These are phyloP conservation scores for Pteronura brasiliensis DNA, from an alignment of 2,113 vertebrate species.

Conservation along the genomic window DNA sequence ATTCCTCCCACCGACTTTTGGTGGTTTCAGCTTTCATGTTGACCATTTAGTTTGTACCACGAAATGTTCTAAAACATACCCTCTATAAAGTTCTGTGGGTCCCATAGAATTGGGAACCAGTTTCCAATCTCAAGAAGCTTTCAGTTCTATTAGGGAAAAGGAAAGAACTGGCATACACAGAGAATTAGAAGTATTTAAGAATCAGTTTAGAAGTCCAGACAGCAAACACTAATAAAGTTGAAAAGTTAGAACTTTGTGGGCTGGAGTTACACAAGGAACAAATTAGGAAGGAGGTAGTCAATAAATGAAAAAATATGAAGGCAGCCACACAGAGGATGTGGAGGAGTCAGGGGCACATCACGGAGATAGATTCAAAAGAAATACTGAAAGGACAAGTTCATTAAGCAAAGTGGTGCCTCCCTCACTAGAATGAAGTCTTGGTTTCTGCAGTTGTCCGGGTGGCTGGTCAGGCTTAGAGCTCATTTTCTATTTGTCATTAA, in stretches of 20 bases:
- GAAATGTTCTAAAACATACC: background rate
- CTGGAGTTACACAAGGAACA: background rate
- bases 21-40: conserved; percentile 16
- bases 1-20: background rate
- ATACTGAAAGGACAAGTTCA: conserved; percentile 33
- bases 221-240: conserved; percentile 18
- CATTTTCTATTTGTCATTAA: conserved; percentile 55
- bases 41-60: conserved; percentile 7
- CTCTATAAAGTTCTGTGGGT: background rate
- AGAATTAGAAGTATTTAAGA: background rate
- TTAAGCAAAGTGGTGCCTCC: conserved; percentile 38
- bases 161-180: background rate
- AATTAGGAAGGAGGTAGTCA: background rate
- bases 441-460: background rate
- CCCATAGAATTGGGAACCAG: background rate
- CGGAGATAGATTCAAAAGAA: conserved; percentile 37
- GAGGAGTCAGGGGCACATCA: background rate
- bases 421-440: conserved; percentile 10
- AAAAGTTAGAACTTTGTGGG: conserved; percentile 18
- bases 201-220: background rate
- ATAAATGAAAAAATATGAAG: background rate
- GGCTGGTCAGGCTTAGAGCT: conserved; percentile 24
- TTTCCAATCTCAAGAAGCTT: background rate
- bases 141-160: background rate
- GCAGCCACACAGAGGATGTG: background rate